Evolutionary conservation across 2,888 invertebrate species (phyloP), one percentile per base, ranked within the genome.

Genomic region (Keiferia lycopersicella): DNA sequence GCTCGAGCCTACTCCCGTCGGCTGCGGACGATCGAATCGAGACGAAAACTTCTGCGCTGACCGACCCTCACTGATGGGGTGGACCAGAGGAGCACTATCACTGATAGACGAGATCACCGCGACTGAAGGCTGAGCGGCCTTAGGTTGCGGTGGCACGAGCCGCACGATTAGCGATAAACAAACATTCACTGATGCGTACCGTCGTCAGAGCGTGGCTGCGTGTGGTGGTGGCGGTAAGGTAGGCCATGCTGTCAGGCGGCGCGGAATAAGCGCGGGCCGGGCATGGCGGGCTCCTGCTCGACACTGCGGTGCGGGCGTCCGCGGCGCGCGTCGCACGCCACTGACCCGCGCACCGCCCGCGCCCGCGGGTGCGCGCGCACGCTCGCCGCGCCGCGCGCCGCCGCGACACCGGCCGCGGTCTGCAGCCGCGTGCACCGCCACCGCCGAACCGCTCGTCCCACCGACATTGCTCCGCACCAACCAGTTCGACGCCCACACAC

Each of bases 151-250:
- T 67, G 65, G 65, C 69, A 62, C 70, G 67, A 70, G 68, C 68
- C 64, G 66, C 67, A 64, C 68, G 69, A 38, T n/a, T 50, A 10
- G 30, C 50, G 16, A 61, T 50, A 50, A 69, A 12, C 2, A 11
- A 1, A 66, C 68, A 67, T 69, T 71, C 74, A 72, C 68, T 64
- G 83, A 81, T 80, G 82, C 90, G 86, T 91, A 91, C 91, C 91
- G 91, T 91, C 87, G 91, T 91, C 90, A 90, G 91, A 89, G 91
- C 91, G 90, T 90, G 89, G 91, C 89, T 91, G 90, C 89, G 91
- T 87, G 91, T 87, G 90, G 84, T 88, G 90, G 89, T 89, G 88
- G 91, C 91, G 90, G 87, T 88, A 86, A 88, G 87, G 81, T 78
- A 74, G 89, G 90, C 91, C 91, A 91, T 91, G 91, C 91, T 91